A percentile compares a stretch with the other conserved stretches of the same genome.
Conservation (phyloP, 2,888 invertebrate genomes). For the Drosophila atripex region DNA sequence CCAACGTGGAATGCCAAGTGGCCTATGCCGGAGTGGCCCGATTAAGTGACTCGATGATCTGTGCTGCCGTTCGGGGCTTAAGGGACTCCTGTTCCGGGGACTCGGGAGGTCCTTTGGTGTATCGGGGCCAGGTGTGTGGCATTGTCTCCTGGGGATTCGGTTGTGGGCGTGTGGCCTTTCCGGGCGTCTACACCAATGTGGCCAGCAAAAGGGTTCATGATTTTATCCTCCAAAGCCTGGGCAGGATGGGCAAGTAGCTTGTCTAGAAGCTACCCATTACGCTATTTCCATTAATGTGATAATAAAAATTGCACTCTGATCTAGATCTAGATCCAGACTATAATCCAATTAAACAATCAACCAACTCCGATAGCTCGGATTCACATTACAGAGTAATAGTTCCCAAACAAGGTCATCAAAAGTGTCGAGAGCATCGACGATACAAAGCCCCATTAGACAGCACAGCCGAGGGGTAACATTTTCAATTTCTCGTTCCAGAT, state of each 20-base stretch:
- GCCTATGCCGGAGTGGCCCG: conserved; percentile 58
- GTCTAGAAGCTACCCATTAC: background rate
- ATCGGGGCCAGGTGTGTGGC: conserved; percentile 85
- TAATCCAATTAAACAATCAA: conserved; percentile 4
- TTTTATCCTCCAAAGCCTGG: conserved; percentile 62
- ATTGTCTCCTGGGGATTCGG: conserved; percentile 87
- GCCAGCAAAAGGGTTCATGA: conserved; percentile 61
- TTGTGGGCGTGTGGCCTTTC: conserved; percentile 71
- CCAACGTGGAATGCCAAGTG: conserved; percentile 56
- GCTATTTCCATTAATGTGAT: background rate
- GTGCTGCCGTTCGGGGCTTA: conserved; percentile 72
- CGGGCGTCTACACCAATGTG: conserved; percentile 78
- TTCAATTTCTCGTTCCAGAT: conserved; percentile 24
- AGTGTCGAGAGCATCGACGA: background rate
- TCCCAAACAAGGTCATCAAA: conserved; percentile 18
- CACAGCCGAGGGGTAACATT: conserved; percentile 17
- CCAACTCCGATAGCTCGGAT: background rate
- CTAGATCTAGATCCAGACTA: background rate
- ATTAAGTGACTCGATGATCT: conserved; percentile 80
- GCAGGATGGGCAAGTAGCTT: conserved; percentile 12
- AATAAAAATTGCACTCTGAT: background rate
- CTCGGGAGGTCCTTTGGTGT: conserved; percentile 82
- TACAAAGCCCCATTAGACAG: conserved; percentile 19
- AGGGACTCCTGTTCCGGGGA: conserved; percentile 82
- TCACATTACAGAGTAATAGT: background rate